phyloP scores from a whole-genome alignment of 2,797 vertebrate genomes.

The Sparus aurata region DNA sequence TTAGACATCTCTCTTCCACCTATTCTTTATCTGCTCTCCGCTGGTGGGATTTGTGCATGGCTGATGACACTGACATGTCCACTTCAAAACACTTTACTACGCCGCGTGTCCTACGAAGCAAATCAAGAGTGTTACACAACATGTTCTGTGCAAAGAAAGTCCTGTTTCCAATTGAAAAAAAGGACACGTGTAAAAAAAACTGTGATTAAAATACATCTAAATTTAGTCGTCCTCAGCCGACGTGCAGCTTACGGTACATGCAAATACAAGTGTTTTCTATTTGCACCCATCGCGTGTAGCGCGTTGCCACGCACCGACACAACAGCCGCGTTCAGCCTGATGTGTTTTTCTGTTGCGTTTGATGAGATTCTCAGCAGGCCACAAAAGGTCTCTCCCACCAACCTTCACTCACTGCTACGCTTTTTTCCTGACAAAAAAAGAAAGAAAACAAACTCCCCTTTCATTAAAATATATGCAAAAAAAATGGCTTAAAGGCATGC shows the following conservation, averaged over 20 bases:
- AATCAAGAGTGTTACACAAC: background rate
- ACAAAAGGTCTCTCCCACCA: slow-evolving; percentile 49
- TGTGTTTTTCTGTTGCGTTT: slow-evolving; percentile 70
- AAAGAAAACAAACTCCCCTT: slow-evolving; percentile 23
- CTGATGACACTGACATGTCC: slow-evolving; percentile 5
- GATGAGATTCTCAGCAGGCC: slow-evolving; percentile 76
- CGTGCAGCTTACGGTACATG: slow-evolving; percentile 19
- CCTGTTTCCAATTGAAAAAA: slow-evolving; percentile 16
- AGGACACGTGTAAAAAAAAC: background rate
- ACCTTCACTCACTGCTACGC: slow-evolving; percentile 25
- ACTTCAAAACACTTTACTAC: slow-evolving; percentile 21
- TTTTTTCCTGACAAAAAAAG: background rate
- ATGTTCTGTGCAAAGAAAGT: background rate
- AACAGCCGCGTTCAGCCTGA: slow-evolving; percentile 53
- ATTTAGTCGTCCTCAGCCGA: slow-evolving; percentile 6
- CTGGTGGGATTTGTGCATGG: slow-evolving; percentile 12
- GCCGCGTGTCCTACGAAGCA: slow-evolving; percentile 2
- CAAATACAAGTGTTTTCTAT: slow-evolving; percentile 50
- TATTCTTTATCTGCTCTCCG: slow-evolving; percentile 26
- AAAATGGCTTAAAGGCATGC: slow-evolving; percentile 62
- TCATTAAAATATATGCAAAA: slow-evolving; percentile 70
- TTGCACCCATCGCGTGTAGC: slow-evolving; percentile 40
- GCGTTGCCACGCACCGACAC: slow-evolving; percentile 33
- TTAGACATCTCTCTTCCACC: slow-evolving; percentile 38
- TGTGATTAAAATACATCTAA: slow-evolving; percentile 11